Percentiles rank a stretch among this genome's conserved stretches.
Evolutionary conservation across 2,888 invertebrate genomes (phyloP).

Genomic region (Nasonovia ribisnigri): DNA sequence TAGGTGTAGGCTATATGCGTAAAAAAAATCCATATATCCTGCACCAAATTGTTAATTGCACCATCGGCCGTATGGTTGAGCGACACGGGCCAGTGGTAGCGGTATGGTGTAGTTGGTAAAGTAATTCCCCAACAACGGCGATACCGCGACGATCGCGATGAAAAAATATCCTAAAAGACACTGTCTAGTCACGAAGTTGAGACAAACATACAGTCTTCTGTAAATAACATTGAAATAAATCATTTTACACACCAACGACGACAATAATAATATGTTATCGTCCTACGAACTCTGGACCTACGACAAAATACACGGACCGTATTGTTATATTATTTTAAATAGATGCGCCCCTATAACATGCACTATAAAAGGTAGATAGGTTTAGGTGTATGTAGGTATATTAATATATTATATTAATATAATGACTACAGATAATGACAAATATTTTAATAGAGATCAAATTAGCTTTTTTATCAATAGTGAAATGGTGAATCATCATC

Average conservation of each 20-base stretch:
- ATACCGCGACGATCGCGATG: neutral
- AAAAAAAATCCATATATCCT: constrained; percentile 4
- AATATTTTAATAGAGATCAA: neutral
- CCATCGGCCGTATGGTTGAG: neutral
- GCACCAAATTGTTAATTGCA: neutral
- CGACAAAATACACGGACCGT: neutral
- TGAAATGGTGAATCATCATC: neutral
- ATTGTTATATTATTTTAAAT: neutral
- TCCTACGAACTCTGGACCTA: neutral
- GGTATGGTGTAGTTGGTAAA: neutral
- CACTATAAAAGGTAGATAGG: neutral
- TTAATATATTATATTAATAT: neutral
- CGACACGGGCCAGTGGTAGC: neutral
- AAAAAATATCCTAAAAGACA: neutral
- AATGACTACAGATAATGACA: neutral
- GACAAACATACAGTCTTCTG: neutral
- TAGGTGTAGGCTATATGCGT: neutral
- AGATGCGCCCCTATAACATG: neutral
- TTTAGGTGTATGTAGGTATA: too few species aligned
- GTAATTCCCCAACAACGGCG: neutral
- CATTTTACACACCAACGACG: neutral
- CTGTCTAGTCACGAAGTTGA: neutral
- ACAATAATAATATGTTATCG: neutral
- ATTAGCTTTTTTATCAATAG: neutral
- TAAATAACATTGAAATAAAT: neutral